Evolutionary conservation across 2,797 vertebrate species (phyloP).

Genomic region (Enteromius radiatus): DNA sequence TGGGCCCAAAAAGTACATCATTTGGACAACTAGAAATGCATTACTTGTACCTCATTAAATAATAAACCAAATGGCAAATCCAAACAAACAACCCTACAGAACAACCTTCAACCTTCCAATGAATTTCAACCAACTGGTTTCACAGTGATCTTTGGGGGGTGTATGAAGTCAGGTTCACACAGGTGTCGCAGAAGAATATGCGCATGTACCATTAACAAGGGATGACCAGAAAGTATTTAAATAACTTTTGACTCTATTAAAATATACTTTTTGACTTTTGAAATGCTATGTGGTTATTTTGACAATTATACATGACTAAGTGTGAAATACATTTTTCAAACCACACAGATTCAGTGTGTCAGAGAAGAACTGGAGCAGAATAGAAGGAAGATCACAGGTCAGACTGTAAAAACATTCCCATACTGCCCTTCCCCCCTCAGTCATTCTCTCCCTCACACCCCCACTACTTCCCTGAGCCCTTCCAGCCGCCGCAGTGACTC

Average conservation of each 20-base stretch:
- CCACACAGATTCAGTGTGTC: conserved; percentile 67
- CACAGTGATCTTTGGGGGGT: not conserved
- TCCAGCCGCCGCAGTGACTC: conserved; percentile 53
- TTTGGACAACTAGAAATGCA: not conserved
- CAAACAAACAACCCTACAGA: not conserved
- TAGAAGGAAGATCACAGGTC: conserved; percentile 83
- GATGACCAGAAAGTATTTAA: not conserved
- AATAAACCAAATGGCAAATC: not conserved
- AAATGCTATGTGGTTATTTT: conserved; percentile 7
- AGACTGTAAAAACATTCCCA: conserved; percentile 83
- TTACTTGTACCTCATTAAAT: not conserved
- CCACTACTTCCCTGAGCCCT: conserved; percentile 72
- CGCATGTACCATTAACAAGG: not conserved
- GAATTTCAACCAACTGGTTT: not conserved
- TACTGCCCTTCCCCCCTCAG: conserved; percentile 67
- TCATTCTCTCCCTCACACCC: conserved; percentile 64
- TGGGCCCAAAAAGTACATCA: not conserved
- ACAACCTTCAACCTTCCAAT: not conserved
- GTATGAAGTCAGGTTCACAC: not conserved
- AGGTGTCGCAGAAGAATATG: not conserved
- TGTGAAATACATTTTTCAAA: not conserved
- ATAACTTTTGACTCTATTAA: not conserved
- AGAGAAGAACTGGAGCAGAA: conserved; percentile 62
- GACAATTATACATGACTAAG: conserved; percentile 8
- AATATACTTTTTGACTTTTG: too few species aligned